Conservation (phyloP, 2,797 vertebrate species). For the Sternarchorhynchus goeldii region DNA sequence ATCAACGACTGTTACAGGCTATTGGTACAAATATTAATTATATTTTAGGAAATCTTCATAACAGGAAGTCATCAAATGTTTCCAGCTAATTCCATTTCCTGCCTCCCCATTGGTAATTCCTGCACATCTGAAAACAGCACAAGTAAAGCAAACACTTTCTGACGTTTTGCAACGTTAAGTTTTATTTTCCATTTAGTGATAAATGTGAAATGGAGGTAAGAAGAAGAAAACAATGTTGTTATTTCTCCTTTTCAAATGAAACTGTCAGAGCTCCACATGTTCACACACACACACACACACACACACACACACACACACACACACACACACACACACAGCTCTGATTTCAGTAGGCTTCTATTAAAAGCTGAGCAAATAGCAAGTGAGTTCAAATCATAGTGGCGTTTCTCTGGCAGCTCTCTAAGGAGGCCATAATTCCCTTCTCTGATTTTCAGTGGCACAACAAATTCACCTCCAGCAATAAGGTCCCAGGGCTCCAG, state of each 20-base stretch:
- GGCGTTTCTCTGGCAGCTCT: slow-evolving; percentile 12
- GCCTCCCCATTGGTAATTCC: slow-evolving; percentile 3
- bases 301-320: slow-evolving; percentile 48
- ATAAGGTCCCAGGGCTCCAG: slow-evolving; percentile 19
- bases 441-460: slow-evolving; percentile 28
- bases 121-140: slow-evolving; percentile 19
- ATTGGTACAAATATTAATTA: not conserved
- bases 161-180: slow-evolving; percentile 36
- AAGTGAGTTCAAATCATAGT: slow-evolving; percentile 29
- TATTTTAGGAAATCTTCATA: not conserved
- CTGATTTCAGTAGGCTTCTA: slow-evolving; percentile 35
- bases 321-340: slow-evolving; percentile 44
- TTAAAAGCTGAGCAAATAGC: slow-evolving; percentile 43
- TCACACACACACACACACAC: slow-evolving; percentile 44
- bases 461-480: slow-evolving; percentile 38
- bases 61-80: slow-evolving; percentile 24
- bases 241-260: slow-evolving; percentile 21
- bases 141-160: slow-evolving; percentile 42
- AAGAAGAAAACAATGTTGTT: slow-evolving; percentile 14
- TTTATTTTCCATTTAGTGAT: slow-evolving; percentile 48
- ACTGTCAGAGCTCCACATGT: slow-evolving; percentile 31
- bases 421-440: slow-evolving; percentile 33
- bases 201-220: slow-evolving; percentile 29
- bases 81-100: slow-evolving; percentile 4
- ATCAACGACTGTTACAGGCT: not conserved